phyloP scores from a whole-genome alignment of 2,888 invertebrate species.

The Brachycybe producta region DNA sequence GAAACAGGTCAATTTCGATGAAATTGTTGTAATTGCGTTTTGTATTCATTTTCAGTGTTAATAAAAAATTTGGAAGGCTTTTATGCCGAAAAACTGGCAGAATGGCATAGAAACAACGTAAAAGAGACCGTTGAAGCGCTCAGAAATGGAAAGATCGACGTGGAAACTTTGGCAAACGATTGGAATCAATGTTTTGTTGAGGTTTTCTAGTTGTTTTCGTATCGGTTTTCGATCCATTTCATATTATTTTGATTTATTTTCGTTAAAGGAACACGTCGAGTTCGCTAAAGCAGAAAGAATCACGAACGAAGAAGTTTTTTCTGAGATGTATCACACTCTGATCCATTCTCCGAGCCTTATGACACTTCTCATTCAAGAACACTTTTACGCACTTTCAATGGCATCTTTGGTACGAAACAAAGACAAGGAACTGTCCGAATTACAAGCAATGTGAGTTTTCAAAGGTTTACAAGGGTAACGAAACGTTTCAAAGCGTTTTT shows the following conservation, averaged over 20 bases:
- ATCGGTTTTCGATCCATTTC: too few relatives aligned
- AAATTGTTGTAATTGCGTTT: too few relatives aligned
- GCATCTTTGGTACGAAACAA: constrained; percentile 54
- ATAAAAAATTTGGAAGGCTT: background rate
- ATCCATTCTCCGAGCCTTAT: constrained; percentile 78
- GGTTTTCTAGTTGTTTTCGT: too few relatives aligned
- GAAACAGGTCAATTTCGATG: too few relatives aligned
- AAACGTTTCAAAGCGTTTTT: background rate
- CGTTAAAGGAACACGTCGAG: constrained; percentile 55
- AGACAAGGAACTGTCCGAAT: constrained; percentile 30
- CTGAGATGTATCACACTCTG: constrained; percentile 64
- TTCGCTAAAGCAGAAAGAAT: constrained; percentile 70
- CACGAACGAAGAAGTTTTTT: constrained; percentile 73
- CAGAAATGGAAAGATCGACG: background rate
- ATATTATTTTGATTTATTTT: too few relatives aligned
- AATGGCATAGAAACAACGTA: constrained; percentile 1
- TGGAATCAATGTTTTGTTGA: constrained; percentile 3
- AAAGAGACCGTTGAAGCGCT: background rate
- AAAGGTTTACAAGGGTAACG: background rate
- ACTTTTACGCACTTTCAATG: constrained; percentile 68
- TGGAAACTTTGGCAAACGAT: background rate
- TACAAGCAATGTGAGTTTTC: constrained; percentile 29
- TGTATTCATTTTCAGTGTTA: constrained; percentile 1
- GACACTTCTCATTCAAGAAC: constrained; percentile 75
- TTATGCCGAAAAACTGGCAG: background rate